Base-by-base conservation (phyloP, 2,888 invertebrate genomes). In the Amiota communis region DNA sequence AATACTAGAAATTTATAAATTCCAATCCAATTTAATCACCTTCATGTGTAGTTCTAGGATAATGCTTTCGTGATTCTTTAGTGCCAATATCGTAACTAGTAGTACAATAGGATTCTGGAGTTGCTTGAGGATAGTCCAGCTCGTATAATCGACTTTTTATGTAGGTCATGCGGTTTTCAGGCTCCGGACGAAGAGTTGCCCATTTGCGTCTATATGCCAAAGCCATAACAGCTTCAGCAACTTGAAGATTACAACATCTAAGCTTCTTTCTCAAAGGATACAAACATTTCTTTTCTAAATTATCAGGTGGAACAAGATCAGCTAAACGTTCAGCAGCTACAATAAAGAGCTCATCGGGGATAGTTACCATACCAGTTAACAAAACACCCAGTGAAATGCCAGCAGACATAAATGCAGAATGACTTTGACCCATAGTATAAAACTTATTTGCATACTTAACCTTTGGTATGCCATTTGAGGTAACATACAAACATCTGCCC, bases 371-470 rank as follows among this genome's bases (percentile, higher is more conserved):
- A 12, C 83, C 83, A 10, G 84, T 74, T 13, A 83, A 59, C 46
- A 79, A 57, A 4, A 81, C n/a, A 46, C 86, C 83, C 49, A 73
- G 13, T 0, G 74, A 70, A 0, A 86, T 8, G 3, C 83, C 83
- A 0, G 85, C 20, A 3, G 72, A 23, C 0, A 86, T 0, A 12
- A 76, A 76, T 2, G 64, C 57, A 15, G 46, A 23, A n/a, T n/a
- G 73, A 17, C 80, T 80, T n/a, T 49, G 74, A 8, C 79, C 78
- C 6, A 82, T 81, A 57, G 77, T 74, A 51, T 83, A 83, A 70
- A 63, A 71, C 17, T 78, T 86, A 46, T 85, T 86, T 61, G 76
- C 83, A 63, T 83, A 83, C 48, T 83, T 85, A 6, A 85, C 1
- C 0, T 75, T 71, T 6, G 79, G 79, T 69, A 78, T 17, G 3